phyloP scores from a whole-genome alignment of 2,113 vertebrate species.

The Rattus norvegicus region GRCr8 NC_086035.1:16438001-16438500 shows the following conservation, averaged over 20 bases:
- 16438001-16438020: background rate
- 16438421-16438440: background rate
- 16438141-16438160: background rate
- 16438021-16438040: background rate
- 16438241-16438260: background rate
- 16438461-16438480: background rate
- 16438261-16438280: background rate
- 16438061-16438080: background rate
- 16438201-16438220: background rate
- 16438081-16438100: background rate
- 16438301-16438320: background rate
- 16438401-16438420: background rate
- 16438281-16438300: background rate
- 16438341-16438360: too few species aligned
- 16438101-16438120: background rate
- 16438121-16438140: background rate
- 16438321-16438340: background rate
- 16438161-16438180: background rate
- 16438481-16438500: conserved; percentile 33
- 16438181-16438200: background rate
- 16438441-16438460: background rate
- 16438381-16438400: background rate
- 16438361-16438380: background rate
- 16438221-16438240: background rate
- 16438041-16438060: background rate